Evolutionary conservation across 2,888 invertebrate genomes (phyloP), one percentile per base, ranked within the genome.

Genomic region (Drosophila villosipedis): DNA sequence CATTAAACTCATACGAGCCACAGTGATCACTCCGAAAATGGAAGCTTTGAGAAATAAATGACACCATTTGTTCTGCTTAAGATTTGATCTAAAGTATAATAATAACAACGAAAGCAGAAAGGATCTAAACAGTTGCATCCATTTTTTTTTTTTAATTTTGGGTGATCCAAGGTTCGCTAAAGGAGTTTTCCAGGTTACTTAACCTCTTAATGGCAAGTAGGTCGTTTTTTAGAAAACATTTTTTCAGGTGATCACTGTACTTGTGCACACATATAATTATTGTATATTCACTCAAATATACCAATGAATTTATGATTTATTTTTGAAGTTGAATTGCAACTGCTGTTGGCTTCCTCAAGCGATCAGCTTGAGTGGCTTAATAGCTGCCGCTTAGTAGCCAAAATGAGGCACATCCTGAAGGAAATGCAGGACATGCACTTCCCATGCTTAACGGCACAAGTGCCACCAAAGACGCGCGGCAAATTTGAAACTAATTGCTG

Each of bases 381-480:
- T 50, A 57, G 60, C 52, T 22, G 59, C 58, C 57, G 68, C 66
- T 68, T 52, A 73, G 60, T 59, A 50, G 39, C 55, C 3, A 63
- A 75, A 87, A 87, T 80, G 55, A 78, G 70, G 60, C 54, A 85
- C 76, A 89, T 86, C 88, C 90, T 85, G 68, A 63, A 70, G 83
- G 74, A 76, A 78, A 68, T 55, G 73, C 57, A 62, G 78, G 68
- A 77, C 43, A 55, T 55, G 76, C 65, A 77, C 78, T 82, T 82
- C 83, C 83, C 83, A 73, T 68, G 68, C 65, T 35, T 7, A 37
- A 19, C 39, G 52, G 28, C 49, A 57, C 81, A 72, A 73, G 79
- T 84, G 89, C 88, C 88, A 89, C 91, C 91, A 90, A 89, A 79
- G 87, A 87, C 58, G 90, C 82, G 78, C 70, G 67, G 75, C 70